A percentile compares a stretch with the other conserved stretches of the same genome.
Conservation (phyloP, 2,113 vertebrate species). For the Strix aluco region DNA sequence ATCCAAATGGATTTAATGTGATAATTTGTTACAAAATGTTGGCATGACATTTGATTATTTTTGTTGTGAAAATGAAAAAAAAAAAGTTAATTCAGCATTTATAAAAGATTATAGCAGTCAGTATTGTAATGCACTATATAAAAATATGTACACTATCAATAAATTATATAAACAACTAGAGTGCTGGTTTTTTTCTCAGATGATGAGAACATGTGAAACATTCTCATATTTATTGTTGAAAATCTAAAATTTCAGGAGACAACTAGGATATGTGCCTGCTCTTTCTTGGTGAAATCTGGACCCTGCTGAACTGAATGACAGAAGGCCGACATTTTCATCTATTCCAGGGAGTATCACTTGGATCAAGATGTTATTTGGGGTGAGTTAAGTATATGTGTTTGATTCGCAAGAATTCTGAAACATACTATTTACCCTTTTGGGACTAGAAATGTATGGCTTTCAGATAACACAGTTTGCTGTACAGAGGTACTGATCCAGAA, state of each 20-base stretch:
- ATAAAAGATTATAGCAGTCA: slow-evolving; percentile 82
- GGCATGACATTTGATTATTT: slow-evolving; percentile 77
- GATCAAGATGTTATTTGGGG: not conserved
- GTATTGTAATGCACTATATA: slow-evolving; percentile 74
- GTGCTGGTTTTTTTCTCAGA: not conserved
- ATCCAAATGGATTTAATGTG: slow-evolving; percentile 69
- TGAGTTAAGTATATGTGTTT: not conserved
- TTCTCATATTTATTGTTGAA: not conserved
- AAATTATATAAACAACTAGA: slow-evolving; percentile 57
- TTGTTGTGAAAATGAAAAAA: slow-evolving; percentile 73
- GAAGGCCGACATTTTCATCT: not conserved
- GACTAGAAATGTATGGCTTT: not conserved
- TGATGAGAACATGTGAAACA: not conserved
- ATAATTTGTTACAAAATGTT: slow-evolving; percentile 73
- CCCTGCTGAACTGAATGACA: not conserved
- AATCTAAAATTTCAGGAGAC: not conserved
- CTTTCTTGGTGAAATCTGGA: not conserved
- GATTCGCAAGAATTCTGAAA: not conserved
- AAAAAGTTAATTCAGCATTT: slow-evolving; percentile 76
- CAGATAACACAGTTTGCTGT: not conserved
- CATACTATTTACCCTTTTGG: not conserved
- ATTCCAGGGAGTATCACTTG: not conserved
- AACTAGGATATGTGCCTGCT: too few species aligned
- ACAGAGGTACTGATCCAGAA: not conserved
- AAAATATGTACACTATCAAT: slow-evolving; percentile 63